Conservation (phyloP, 1,140 invertebrate species). For the Lordiphosa collinella region DNA sequence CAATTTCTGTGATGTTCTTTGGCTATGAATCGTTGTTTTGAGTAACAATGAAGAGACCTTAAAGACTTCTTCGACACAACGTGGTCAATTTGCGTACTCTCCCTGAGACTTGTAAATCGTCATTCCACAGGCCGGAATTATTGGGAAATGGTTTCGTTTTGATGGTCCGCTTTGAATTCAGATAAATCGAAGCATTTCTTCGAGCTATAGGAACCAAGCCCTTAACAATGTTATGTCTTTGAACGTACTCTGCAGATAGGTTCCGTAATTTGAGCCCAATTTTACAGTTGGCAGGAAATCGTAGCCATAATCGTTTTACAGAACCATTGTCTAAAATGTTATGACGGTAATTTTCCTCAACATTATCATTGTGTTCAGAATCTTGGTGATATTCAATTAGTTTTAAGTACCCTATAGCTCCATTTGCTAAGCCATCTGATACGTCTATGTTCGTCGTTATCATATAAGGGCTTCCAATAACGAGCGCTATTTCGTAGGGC, state of each 20-base stretch:
- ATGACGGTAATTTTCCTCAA: background rate
- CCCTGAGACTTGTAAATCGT: slow-evolving; percentile 2
- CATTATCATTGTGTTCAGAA: background rate
- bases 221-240: background rate
- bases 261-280: too few relatives aligned
- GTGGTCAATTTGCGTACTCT: slow-evolving; percentile 12
- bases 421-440: background rate
- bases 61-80: slow-evolving; percentile 11
- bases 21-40: too few relatives aligned
- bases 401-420: background rate
- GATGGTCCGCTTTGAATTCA: background rate
- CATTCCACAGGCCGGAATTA: background rate
- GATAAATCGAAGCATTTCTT: background rate
- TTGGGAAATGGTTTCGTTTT: slow-evolving; percentile 1
- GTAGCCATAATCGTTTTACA: too few relatives aligned
- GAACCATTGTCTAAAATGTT: too few relatives aligned
- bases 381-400: background rate
- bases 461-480: background rate
- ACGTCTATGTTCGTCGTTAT: slow-evolving; percentile 3
- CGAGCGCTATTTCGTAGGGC: background rate
- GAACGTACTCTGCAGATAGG: too few relatives aligned
- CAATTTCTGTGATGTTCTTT: too few relatives aligned
- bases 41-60: slow-evolving; percentile 1
- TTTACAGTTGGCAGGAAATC: too few relatives aligned
- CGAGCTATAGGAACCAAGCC: background rate